These are phyloP conservation scores for Antechinus flavipes DNA, from an alignment of 2,113 vertebrate species.

Conservation along the genomic window DNA sequence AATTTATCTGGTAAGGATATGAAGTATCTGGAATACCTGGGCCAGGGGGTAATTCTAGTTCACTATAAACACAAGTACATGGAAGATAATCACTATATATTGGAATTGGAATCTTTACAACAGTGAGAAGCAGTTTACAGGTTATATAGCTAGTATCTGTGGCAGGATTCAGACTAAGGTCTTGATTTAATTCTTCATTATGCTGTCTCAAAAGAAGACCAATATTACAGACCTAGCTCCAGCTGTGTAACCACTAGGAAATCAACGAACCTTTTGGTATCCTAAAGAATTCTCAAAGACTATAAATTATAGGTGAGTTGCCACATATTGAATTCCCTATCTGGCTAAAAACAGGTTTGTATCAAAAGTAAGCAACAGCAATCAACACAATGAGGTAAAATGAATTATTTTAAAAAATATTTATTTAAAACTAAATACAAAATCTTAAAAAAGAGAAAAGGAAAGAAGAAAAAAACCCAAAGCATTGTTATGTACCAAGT, in stretches of 20 bases:
- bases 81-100: not conserved
- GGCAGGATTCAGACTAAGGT: not conserved
- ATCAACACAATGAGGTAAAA: not conserved
- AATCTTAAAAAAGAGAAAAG: too few relatives aligned
- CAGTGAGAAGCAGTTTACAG: not conserved
- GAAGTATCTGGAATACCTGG: not conserved
- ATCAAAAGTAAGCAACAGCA: not conserved
- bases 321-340: not conserved
- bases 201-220: not conserved
- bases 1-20: not conserved
- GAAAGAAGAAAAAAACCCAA: too few relatives aligned
- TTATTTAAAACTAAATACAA: too few relatives aligned
- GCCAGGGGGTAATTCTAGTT: not conserved
- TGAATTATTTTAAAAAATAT: too few relatives aligned
- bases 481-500: too few relatives aligned
- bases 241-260: not conserved
- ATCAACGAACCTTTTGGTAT: not conserved
- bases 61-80: not conserved
- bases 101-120: not conserved
- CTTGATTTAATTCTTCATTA: not conserved
- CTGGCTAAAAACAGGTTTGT: not conserved
- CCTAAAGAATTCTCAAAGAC: not conserved
- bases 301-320: not conserved
- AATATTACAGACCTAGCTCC: too few relatives aligned
- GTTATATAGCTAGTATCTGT: not conserved